These are phyloP conservation scores for Sula dactylatra DNA, from an alignment of 2,113 vertebrate genomes.

Conservation along the genomic window DNA sequence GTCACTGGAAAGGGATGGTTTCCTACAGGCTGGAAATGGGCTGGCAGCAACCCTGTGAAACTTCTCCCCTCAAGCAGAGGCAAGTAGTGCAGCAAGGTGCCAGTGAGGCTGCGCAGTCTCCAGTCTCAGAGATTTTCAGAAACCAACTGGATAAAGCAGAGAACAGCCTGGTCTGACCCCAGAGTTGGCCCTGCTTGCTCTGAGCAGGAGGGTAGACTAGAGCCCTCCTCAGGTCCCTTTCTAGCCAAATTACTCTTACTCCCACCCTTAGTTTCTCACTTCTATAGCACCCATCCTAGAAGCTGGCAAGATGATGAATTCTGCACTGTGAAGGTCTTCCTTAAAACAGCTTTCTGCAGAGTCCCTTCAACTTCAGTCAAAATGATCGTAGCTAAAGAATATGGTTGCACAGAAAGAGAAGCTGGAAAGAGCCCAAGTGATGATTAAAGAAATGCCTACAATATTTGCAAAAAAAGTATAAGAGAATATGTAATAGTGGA, in stretches of 20 bases:
- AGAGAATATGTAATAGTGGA: not conserved
- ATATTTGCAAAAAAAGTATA: not conserved
- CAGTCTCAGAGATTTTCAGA: not conserved
- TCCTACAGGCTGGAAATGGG: not conserved
- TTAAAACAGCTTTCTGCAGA: not conserved
- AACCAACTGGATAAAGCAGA: not conserved
- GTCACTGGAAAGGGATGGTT: not conserved
- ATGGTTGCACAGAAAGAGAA: not conserved
- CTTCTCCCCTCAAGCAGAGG: fast-evolving
- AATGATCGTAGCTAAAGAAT: not conserved
- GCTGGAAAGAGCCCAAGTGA: not conserved
- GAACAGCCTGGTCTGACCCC: not conserved
- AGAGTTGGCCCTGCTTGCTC: not conserved
- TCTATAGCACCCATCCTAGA: not conserved
- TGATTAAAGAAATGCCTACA: not conserved
- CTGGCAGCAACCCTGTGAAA: not conserved
- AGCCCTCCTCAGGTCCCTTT: not conserved
- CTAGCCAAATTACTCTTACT: not conserved
- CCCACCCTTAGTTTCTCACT: not conserved
- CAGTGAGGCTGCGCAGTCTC: not conserved
- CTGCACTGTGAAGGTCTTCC: not conserved
- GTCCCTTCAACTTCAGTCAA: not conserved
- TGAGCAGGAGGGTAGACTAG: not conserved
- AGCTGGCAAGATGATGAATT: not conserved
- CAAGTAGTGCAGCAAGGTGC: not conserved